Base-by-base conservation (phyloP, 2,888 invertebrate genomes). In the Thalpophila matura region DNA sequence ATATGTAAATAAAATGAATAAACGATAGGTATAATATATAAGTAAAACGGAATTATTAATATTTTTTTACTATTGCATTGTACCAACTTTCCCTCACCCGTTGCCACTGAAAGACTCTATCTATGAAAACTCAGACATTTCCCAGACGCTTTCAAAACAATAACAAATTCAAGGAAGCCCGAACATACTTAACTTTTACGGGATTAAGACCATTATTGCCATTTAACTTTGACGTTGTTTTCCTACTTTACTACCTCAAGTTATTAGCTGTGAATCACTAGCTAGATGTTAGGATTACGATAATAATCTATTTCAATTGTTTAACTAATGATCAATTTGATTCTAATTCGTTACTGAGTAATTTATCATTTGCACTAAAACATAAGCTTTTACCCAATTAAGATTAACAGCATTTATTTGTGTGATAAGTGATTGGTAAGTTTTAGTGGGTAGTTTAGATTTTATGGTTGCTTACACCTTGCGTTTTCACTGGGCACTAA, bases 321-420 rank as follows among this genome's bases (percentile, higher is more conserved):
- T 5, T 2, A 1, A 0, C 27, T 35, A 33, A 37, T 33, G 31
- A 56, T 37, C 37, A 22, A 47, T 47, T 40, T 6, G 12, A 31
- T 24, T 42, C 18, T 35, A 22, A 55, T 40, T 51, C 31, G 35
- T 24, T 18, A 43, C 31, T 10, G 12, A 29, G 37, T 6, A 49
- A 62, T 62, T 62, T 61, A 63, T 43, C 20, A 53, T 18, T 64
- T n/a, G 33, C 16, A 57, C 43, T 69, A 10, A 69, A 63, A 69
- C 27, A 7, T 26, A 37, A 18, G 42, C 7, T 14, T 55, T 67
- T 31, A 54, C 38, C 49, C 51, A 50, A 55, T 61, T 50, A 45
- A 40, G 50, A 37, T 38, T 56, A 26, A 20, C 20, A 37, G 37
- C 51, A 60, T 67, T n/a, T 24, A 47, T 3, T 6, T 6, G 10